Percentiles rank a stretch among this genome's conserved stretches.
Evolutionary conservation across 2,888 invertebrate genomes (phyloP).

Genomic region (Andrena bicolor): DNA sequence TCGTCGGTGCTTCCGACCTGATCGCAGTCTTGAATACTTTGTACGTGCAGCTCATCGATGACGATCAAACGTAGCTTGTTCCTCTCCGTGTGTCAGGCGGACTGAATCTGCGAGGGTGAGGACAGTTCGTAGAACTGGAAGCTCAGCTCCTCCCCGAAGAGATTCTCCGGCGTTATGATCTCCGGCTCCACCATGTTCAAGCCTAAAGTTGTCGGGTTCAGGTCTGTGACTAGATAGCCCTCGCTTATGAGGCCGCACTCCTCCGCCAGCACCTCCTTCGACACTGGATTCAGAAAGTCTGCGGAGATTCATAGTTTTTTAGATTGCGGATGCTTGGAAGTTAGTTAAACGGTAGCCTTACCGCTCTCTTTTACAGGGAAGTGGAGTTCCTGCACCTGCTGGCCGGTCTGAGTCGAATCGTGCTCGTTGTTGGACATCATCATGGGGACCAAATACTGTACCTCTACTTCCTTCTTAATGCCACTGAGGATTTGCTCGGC

Average conservation of each 20-base stretch:
- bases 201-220: conserved; percentile 86
- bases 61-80: conserved; percentile 78
- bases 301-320: conserved; percentile 66
- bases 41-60: conserved; percentile 73
- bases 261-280: conserved; percentile 91
- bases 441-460: conserved; percentile 86
- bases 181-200: conserved; percentile 86
- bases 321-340: background rate
- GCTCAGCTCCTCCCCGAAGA: conserved; percentile 86
- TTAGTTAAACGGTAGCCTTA: conserved; percentile 45
- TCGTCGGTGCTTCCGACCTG: conserved; percentile 26
- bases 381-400: conserved; percentile 68
- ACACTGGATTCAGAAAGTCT: conserved; percentile 89
- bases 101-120: conserved; percentile 83
- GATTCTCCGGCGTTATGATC: conserved; percentile 85
- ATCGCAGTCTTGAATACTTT: conserved; percentile 66
- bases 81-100: conserved; percentile 81
- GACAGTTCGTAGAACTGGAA: conserved; percentile 86
- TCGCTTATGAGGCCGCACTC: conserved; percentile 91
- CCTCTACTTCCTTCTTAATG: conserved; percentile 87
- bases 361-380: conserved; percentile 81
- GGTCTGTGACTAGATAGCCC: conserved; percentile 86
- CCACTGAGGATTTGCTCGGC: conserved; percentile 88
- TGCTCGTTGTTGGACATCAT: conserved; percentile 73
- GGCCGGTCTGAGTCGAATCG: conserved; percentile 55